Evolutionary conservation across 2,888 invertebrate genomes (phyloP), one percentile per base, ranked within the genome.

Genomic region (Formica aserva): DNA sequence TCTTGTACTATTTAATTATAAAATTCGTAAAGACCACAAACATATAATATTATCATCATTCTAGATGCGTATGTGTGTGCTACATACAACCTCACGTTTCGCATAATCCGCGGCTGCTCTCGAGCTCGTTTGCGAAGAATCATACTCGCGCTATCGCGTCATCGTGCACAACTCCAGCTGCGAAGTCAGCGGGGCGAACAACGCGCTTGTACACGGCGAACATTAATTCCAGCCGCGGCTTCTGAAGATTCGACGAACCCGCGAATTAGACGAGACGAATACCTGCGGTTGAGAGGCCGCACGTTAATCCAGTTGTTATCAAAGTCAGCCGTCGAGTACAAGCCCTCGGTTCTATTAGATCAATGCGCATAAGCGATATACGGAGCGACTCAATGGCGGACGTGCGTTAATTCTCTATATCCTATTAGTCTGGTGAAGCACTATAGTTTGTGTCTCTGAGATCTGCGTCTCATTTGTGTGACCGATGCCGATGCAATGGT

Each of bases 211-310:
- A 38, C 55, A 38, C 26, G 55, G 67, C 38, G 67, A 77, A 77
- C 69, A 69, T 77, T 77, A 77, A 77, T 77, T 77, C 69, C 38
- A 77, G n/a, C 26, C 45, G 75, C 52, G 67, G 57, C 57, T 77
- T 77, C 77, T 57, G 69, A 77, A 77, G 77, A 69, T 77, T 77
- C 77, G 57, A 77, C 69, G 69, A 77, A 57, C 57, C 55, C 77
- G 57, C 69, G 77, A 69, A 77, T 69, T 57, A 77, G 69, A 77
- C 77, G 67, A 55, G 52, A 67, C 38, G 67, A 57, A 55, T 45
- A 45, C 15, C 77, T 57, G 77, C 32, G 77, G 29, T 69, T 69
- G 77, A 77, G 77, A 77, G 77, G 29, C 41, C 55, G 69, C 77
- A 41, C 77, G 77, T 77, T 77, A 77, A 77, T 77, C 77, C 69